Base-by-base conservation (phyloP, 2,113 vertebrate species). In the Neodontobutis hainanensis region DNA sequence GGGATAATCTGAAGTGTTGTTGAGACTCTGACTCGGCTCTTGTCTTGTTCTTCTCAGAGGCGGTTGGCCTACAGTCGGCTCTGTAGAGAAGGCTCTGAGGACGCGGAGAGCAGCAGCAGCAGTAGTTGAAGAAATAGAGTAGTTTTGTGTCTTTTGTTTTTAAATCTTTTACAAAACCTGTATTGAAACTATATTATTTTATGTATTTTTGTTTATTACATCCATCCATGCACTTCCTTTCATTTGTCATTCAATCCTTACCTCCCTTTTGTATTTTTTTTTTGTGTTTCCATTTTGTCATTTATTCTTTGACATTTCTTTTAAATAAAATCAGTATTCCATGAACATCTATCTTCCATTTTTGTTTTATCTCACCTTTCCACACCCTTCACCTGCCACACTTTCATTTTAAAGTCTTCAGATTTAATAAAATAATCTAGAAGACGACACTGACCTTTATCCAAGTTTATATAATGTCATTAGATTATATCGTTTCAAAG, bases 11-110 rank as follows among this genome's bases (percentile, higher is more conserved):
- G 19, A 27, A 27, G 19, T 27, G 19, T 27, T 27, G 19, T 27
- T 27, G 3, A 27, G 19, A 27, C 19, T 73, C 76, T 85, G 76
- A 90, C 73, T 36, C 32, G 49, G 61, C 60, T 73, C 65, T 80
- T 83, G 51, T 89, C 92, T 90, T 91, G 87, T 91, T 94, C 93
- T 96, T 94, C 91, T 84, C 96, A 97, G 96, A 94, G 93, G 91
- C 94, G 90, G 83, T 87, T 93, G 91, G 86, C 83, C 90, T 89
- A 86, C 93, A 92, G 88, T 90, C 91, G 93, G 80, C 91, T 94
- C 92, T 88, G 81, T 92, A 80, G 90, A 87, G 85, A 82, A 93
- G 93, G 82, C 90, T 91, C 61, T 91, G 92, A 91, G 93, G 94
- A 90, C 86, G 94, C 93, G 91, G 90, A 94, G 84, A 84, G 75